These are phyloP conservation scores for Hycleus phaleratus DNA, from an alignment of 1,140 invertebrate genomes.

Conservation along the genomic window DNA sequence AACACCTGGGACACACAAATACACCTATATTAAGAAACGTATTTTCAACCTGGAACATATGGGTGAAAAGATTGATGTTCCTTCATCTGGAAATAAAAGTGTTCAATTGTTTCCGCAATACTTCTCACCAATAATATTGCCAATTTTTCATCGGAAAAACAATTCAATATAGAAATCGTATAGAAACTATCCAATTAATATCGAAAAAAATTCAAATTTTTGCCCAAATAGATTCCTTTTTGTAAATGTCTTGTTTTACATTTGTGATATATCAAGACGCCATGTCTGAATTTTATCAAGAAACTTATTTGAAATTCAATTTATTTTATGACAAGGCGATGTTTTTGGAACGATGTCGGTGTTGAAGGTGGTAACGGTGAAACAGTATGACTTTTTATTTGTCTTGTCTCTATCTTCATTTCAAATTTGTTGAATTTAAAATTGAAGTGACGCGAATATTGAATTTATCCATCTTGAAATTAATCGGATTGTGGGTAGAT, in stretches of 20 bases:
- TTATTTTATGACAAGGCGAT: constrained; percentile 24
- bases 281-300: constrained; percentile 24
- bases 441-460: too few species aligned
- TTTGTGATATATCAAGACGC: constrained; percentile 9
- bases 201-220: too few species aligned
- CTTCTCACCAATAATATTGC: too few species aligned
- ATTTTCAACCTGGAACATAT: constrained; percentile 26
- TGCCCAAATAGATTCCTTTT: constrained; percentile 3
- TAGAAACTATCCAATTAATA: too few species aligned
- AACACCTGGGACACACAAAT: constrained; percentile 25
- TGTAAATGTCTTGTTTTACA: constrained; percentile 8
- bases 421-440: too few species aligned
- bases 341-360: constrained; percentile 3
- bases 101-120: not conserved
- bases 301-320: constrained; percentile 26
- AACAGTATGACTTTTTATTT: too few species aligned
- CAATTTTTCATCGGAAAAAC: too few species aligned
- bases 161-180: too few species aligned
- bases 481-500: not conserved
- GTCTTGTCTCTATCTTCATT: too few species aligned
- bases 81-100: constrained; percentile 22
- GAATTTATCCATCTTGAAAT: too few species aligned
- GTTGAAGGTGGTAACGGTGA: too few species aligned
- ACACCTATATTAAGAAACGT: not conserved
- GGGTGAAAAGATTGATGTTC: constrained; percentile 22